These are phyloP conservation scores for Synchiropus splendidus DNA, from an alignment of 2,113 vertebrate genomes.

Conservation along the genomic window DNA sequence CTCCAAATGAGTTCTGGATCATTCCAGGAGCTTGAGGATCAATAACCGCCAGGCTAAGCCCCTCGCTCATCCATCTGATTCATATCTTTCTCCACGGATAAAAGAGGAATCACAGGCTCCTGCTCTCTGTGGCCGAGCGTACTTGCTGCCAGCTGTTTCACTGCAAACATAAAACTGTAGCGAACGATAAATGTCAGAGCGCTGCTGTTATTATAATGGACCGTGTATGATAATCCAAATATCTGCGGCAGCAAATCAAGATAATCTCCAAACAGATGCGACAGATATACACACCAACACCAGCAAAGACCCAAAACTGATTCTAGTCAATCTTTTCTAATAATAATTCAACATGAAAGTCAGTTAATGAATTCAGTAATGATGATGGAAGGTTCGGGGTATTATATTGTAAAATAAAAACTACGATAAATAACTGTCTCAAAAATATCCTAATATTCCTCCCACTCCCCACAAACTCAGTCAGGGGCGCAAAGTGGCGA, in stretches of 20 bases:
- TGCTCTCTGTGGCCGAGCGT: conserved; percentile 22
- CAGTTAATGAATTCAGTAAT: conserved; percentile 5
- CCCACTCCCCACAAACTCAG: no score
- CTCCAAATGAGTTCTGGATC: conserved; percentile 64
- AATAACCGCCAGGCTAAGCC: conserved; percentile 62
- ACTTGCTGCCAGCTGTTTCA: conserved; percentile 22
- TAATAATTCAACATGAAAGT: no score
- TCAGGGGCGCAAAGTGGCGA: no score
- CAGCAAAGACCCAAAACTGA: no score
- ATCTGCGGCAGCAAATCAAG: conserved; percentile 12
- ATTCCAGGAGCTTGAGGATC: conserved; percentile 57
- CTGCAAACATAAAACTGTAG: conserved; percentile 24
- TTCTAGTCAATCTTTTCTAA: no score
- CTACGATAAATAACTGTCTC: no score
- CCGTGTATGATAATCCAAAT: conserved; percentile 3
- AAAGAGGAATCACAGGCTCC: conserved; percentile 29
- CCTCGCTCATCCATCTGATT: conserved; percentile 62
- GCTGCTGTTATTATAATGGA: conserved; percentile 14
- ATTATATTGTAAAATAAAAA: no score
- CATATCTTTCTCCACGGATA: conserved; percentile 48
- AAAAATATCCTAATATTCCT: no score
- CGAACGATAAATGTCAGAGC: conserved; percentile 31
- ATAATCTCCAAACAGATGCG: conserved; percentile 18
- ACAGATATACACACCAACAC: conserved; percentile 19
- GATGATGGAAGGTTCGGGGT: conserved; percentile 9